Evolutionary conservation across 1,140 invertebrate species (phyloP).

Genomic region (Brachionus angularis): DNA sequence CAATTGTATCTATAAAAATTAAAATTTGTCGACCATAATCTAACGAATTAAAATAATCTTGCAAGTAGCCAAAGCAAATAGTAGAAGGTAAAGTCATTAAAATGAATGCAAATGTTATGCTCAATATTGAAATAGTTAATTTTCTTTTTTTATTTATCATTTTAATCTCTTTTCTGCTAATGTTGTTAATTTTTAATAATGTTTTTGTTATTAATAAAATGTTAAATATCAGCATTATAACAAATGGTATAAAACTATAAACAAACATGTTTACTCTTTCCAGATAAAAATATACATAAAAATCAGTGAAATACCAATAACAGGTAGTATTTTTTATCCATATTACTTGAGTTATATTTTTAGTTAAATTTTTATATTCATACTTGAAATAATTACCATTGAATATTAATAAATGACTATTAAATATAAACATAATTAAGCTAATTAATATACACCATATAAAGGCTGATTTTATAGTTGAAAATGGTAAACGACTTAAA

Average conservation of each 20-base stretch:
- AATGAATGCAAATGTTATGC: neutral
- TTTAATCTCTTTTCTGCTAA: neutral
- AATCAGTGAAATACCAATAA: neutral
- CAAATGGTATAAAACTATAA: neutral
- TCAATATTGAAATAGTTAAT: too few species aligned
- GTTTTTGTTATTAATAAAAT: neutral
- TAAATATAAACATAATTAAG: neutral
- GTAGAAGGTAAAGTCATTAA: neutral
- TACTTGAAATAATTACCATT: neutral
- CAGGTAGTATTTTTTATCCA: neutral
- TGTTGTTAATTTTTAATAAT: too few species aligned
- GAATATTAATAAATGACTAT: neutral
- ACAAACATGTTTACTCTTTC: neutral
- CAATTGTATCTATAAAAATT: too few species aligned
- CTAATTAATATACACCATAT: neutral
- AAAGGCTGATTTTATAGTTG: neutral
- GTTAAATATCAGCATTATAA: neutral
- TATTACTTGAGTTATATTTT: neutral
- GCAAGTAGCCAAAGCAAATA: neutral
- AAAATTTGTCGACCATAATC: too few species aligned
- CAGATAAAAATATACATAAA: neutral
- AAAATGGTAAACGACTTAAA: neutral
- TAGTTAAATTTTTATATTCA: neutral
- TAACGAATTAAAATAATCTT: too few species aligned
- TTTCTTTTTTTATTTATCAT: neutral